Conservation (phyloP, 92 coral and sea anemone species). For the Epizoanthus ramosus region DNA sequence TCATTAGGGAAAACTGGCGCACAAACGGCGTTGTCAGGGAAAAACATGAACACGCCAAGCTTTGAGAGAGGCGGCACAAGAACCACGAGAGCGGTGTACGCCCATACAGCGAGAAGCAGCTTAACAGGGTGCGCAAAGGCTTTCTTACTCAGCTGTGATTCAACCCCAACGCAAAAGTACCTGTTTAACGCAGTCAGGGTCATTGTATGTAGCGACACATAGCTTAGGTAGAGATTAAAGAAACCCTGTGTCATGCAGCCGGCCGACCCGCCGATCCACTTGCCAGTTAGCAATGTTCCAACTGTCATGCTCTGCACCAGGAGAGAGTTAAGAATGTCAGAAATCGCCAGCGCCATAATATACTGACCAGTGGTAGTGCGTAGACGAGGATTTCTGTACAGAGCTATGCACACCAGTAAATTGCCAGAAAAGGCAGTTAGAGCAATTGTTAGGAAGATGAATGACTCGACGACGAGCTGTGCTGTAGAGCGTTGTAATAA, state of each 20-base stretch:
- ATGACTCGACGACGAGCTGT: conserved; percentile 18
- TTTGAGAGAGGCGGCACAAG: conserved; percentile 6
- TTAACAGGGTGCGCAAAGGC: conserved; percentile 8
- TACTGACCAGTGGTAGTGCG: conserved; percentile 20
- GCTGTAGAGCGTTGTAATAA: conserved; percentile 3
- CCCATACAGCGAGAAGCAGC: conserved; percentile 24
- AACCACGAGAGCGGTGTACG: conserved; percentile 14
- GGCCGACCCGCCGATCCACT: conserved; percentile 27
- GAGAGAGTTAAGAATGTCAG: conserved; percentile 28
- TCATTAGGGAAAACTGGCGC: conserved; percentile 32
- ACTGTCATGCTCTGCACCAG: conserved; percentile 25
- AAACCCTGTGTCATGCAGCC: conserved; percentile 39
- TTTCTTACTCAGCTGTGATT: conserved; percentile 15
- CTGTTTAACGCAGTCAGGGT: conserved; percentile 35
- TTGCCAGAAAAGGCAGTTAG: conserved; percentile 28
- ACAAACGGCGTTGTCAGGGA: conserved; percentile 38
- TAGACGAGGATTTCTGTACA: conserved; percentile 23
- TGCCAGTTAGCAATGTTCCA: conserved; percentile 25
- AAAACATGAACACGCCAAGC: conserved; percentile 10
- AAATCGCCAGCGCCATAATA: conserved; percentile 29
- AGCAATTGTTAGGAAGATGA: conserved; percentile 9
- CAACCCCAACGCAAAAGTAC: conserved; percentile 6
- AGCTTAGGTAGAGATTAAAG: conserved; percentile 36
- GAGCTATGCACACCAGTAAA: conserved; percentile 25
- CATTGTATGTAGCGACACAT: conserved; percentile 35